Conservation (phyloP, 2,888 invertebrate species). For the Plagodis dolabraria region DNA sequence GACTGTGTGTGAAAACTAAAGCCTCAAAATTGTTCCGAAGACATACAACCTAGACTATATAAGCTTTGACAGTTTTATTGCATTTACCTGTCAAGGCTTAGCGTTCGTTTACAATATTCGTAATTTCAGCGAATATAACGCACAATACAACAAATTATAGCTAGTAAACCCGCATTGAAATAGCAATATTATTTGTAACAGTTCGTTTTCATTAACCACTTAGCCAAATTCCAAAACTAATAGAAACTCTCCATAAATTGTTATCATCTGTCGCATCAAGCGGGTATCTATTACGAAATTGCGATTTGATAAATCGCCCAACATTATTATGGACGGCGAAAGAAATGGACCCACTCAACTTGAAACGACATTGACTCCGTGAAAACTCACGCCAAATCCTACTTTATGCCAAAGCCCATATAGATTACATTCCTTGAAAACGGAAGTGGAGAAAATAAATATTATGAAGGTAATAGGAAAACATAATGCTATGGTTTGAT, state of each 20-base stretch:
- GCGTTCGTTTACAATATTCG: too few relatives aligned
- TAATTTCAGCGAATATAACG: too few relatives aligned
- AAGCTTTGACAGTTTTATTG: too few relatives aligned
- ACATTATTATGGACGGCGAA: conserved; percentile 81
- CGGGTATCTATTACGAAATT: conserved; percentile 83
- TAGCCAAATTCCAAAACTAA: conserved; percentile 22
- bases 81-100: too few relatives aligned
- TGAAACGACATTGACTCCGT: conserved; percentile 61
- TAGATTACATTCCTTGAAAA: conserved; percentile 44
- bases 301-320: conserved; percentile 83
- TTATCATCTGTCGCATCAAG: conserved; percentile 74
- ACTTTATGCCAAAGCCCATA: conserved; percentile 46
- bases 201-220: conserved; percentile 4
- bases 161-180: too few relatives aligned
- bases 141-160: too few relatives aligned
- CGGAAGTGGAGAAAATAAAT: conserved; percentile 58
- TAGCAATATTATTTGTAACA: too few relatives aligned
- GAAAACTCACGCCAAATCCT: conserved; percentile 41
- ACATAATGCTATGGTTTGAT: conserved; percentile 70
- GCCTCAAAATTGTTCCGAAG: too few relatives aligned
- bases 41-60: too few relatives aligned
- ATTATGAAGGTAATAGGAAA: conserved; percentile 73
- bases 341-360: conserved; percentile 79
- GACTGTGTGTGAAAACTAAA: too few relatives aligned
- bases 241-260: conserved; percentile 55